A percentile compares a stretch with the other conserved stretches of the same genome.
Evolutionary conservation across 2,113 vertebrate genomes (phyloP).

Genomic region (Indicator indicator): DNA sequence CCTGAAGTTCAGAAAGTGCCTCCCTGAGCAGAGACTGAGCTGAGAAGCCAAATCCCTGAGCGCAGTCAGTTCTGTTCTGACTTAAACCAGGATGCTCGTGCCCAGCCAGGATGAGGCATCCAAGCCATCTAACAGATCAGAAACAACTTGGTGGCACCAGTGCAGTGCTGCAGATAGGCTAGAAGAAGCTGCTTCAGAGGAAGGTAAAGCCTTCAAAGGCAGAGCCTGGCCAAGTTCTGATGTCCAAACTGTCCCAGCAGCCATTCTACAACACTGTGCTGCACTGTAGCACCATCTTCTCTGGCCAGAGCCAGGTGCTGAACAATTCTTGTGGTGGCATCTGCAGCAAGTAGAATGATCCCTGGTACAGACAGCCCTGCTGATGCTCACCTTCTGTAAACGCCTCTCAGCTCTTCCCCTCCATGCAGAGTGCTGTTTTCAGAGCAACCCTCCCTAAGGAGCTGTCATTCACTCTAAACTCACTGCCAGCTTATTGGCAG

Average conservation of each 20-base stretch:
- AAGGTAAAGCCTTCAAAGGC: background rate
- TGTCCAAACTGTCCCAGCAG: background rate
- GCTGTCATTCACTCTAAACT: background rate
- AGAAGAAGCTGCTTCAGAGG: background rate
- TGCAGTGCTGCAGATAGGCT: background rate
- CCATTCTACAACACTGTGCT: rapidly evolving
- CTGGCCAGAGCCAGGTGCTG: background rate
- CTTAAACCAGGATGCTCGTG: no score
- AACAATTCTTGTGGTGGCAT: background rate
- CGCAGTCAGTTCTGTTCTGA: no score
- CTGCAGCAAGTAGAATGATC: background rate
- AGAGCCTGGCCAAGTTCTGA: background rate
- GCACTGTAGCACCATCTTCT: rapidly evolving
- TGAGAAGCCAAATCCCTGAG: no score
- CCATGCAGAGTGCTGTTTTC: background rate
- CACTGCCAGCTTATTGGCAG: background rate
- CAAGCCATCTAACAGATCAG: rapidly evolving
- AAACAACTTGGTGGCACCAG: no score
- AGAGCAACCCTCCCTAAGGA: background rate
- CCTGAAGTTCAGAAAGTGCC: no score
- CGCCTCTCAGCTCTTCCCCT: background rate
- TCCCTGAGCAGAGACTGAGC: no score
- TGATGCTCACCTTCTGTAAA: background rate
- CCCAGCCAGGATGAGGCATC: background rate
- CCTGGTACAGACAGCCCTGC: rapidly evolving